Percentiles rank a stretch among this genome's conserved stretches.
Evolutionary conservation across 2,888 invertebrate species (phyloP).

Genomic region (Diplazon laetatorius): DNA sequence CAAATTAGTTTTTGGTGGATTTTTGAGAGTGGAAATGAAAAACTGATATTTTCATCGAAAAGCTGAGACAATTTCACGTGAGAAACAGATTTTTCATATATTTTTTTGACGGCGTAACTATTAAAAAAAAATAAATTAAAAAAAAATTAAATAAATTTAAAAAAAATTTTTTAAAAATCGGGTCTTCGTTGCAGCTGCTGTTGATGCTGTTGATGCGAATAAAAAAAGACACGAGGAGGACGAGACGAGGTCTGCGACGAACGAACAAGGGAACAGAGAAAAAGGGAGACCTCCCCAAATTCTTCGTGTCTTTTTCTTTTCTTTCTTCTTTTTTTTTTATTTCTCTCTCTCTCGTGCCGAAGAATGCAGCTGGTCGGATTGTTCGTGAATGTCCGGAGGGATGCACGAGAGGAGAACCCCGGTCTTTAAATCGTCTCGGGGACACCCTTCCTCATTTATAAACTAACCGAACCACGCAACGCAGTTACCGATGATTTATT

Average conservation of each 20-base stretch:
- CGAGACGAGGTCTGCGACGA: constrained; percentile 18
- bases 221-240: constrained; percentile 27
- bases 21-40: too few relatives aligned
- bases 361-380: constrained; percentile 66
- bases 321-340: too few relatives aligned
- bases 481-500: constrained; percentile 48
- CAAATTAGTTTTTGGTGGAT: too few relatives aligned
- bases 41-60: too few relatives aligned
- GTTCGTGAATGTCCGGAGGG: constrained; percentile 29
- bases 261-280: constrained; percentile 14
- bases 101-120: too few relatives aligned
- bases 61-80: too few relatives aligned
- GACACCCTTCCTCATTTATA: constrained; percentile 35
- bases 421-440: constrained; percentile 62
- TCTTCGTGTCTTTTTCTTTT: too few relatives aligned
- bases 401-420: constrained; percentile 44
- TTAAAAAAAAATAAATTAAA: too few relatives aligned
- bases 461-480: constrained; percentile 28
- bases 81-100: too few relatives aligned
- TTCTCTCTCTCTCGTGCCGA: constrained; percentile 30
- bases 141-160: too few relatives aligned
- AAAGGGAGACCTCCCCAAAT: constrained; percentile 51
- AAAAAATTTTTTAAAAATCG: too few relatives aligned
- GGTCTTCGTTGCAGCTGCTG: constrained; percentile 4
- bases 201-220: constrained; percentile 17